A percentile compares a stretch with the other conserved stretches of the same genome.
These are phyloP conservation scores for Campoplex capitator DNA, from an alignment of 2,888 invertebrate species.

Conservation along the genomic window DNA sequence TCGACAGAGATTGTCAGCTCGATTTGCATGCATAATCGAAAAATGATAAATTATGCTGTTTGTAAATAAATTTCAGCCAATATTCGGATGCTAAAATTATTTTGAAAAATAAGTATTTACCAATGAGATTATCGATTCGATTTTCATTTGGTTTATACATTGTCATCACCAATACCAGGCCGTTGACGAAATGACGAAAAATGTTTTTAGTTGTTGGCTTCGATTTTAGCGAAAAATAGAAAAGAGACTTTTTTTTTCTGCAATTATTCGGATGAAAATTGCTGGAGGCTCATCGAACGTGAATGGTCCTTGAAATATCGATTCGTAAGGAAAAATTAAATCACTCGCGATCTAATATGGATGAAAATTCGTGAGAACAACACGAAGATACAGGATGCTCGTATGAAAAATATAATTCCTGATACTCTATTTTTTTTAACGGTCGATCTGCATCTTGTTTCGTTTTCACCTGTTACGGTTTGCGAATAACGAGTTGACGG, in stretches of 20 bases:
- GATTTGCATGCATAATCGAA: not conserved
- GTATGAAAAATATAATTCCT: conserved; percentile 1
- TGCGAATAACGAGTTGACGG: conserved; percentile 34
- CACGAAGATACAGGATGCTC: not conserved
- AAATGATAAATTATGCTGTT: not conserved
- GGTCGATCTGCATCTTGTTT: conserved; percentile 29
- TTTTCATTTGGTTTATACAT: not conserved
- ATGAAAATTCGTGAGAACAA: not conserved
- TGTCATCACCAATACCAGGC: not conserved
- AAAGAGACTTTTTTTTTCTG: not conserved
- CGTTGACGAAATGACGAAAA: not conserved
- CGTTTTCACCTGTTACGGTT: conserved; percentile 16
- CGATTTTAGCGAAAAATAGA: not conserved
- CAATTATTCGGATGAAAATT: not conserved
- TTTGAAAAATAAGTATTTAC: not conserved
- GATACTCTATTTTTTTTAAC: conserved; percentile 20
- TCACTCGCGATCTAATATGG: not conserved
- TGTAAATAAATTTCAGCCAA: not conserved
- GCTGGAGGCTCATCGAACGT: not conserved
- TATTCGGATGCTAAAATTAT: not conserved
- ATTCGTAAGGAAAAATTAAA: not conserved
- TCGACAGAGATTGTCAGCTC: not conserved
- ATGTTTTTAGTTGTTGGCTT: not conserved
- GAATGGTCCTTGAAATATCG: not conserved
- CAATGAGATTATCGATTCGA: not conserved